These are phyloP conservation scores for Glaucomys volans DNA, from an alignment of 2,113 vertebrate genomes.

Conservation along the genomic window DNA sequence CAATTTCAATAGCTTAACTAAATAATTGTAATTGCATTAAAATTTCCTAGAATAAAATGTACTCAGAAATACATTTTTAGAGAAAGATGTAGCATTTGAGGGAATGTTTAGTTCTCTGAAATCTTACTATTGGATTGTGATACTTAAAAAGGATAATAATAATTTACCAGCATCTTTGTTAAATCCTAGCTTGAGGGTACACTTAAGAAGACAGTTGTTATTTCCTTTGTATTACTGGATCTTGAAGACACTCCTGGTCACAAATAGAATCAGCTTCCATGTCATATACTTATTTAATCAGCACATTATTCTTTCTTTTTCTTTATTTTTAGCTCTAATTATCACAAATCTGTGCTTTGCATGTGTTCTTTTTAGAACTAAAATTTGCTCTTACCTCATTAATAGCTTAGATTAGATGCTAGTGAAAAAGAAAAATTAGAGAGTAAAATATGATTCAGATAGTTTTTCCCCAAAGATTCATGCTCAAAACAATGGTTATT, in stretches of 20 bases:
- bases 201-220: background rate
- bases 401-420: background rate
- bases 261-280: background rate
- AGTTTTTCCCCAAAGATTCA: background rate
- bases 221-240: background rate
- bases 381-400: background rate
- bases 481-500: background rate
- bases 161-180: background rate
- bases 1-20: background rate
- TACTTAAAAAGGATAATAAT: background rate
- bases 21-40: background rate
- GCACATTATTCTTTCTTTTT: background rate
- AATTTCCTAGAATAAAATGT: background rate
- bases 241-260: background rate
- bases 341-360: background rate
- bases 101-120: background rate
- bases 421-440: background rate
- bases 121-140: background rate
- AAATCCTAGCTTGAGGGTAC: background rate
- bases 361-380: background rate
- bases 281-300: background rate
- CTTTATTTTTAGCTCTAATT: background rate
- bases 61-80: background rate
- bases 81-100: background rate
- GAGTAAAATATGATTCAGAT: background rate